A percentile compares a stretch with the other conserved stretches of the same genome.
Evolutionary conservation across 2,888 invertebrate species (phyloP).

Genomic region (Ceramica pisi): DNA sequence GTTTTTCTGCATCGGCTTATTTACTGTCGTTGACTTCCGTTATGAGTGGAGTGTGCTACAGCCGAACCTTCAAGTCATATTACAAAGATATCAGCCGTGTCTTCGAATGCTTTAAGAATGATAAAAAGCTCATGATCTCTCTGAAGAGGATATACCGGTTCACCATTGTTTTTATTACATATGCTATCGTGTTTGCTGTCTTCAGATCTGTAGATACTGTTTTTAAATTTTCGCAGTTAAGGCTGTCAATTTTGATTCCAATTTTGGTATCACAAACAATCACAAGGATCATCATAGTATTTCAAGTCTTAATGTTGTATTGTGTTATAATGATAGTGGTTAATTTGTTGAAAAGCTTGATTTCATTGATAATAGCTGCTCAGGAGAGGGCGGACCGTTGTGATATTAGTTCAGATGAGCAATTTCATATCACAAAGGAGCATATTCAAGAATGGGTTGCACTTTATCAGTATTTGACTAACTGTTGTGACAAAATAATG

Average conservation of each 20-base stretch:
- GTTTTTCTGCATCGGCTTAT: slow-evolving; percentile 1
- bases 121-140: slow-evolving; percentile 2
- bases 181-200: slow-evolving; percentile 5
- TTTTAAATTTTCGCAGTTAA: not conserved
- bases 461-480: slow-evolving; percentile 9
- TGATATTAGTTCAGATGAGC: not conserved
- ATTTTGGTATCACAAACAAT: slow-evolving; percentile 17
- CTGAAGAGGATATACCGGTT: slow-evolving; percentile 14
- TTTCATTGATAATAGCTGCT: not conserved
- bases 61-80: slow-evolving; percentile 22
- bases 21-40: not conserved
- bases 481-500: slow-evolving; percentile 3
- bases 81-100: not conserved
- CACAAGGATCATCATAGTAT: not conserved
- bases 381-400: not conserved
- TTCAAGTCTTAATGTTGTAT: slow-evolving; percentile 2
- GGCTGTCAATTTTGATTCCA: not conserved
- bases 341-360: slow-evolving; percentile 7
- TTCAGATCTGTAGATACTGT: not conserved
- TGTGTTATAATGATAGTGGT: slow-evolving; percentile 4
- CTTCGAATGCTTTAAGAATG: slow-evolving; percentile 9
- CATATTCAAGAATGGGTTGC: slow-evolving; percentile 18
- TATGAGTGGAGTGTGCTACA: slow-evolving; percentile 4
- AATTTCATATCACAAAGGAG: not conserved
- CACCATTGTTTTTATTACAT: not conserved